Conservation (phyloP, 2,888 invertebrate genomes). For the Anticlea derivata region DNA sequence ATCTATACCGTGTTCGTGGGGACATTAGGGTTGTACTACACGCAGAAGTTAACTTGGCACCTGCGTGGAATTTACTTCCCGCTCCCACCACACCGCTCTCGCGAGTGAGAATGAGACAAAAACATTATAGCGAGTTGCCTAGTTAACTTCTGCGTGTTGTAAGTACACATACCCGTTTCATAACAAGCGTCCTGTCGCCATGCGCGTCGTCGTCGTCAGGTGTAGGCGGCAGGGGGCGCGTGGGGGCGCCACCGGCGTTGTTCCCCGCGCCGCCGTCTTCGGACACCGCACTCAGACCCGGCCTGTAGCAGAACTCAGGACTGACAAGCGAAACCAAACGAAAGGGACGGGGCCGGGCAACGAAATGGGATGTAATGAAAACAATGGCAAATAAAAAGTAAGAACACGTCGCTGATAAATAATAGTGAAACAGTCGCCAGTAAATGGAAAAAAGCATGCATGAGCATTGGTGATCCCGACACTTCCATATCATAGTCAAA, state of each 20-base stretch:
- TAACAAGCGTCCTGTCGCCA: slow-evolving; percentile 95
- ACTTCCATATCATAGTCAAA: no score
- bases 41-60: no score
- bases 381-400: slow-evolving; percentile 46
- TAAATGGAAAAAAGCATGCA: neutral
- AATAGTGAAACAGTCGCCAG: neutral
- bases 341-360: slow-evolving; percentile 43
- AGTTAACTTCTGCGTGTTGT: no score
- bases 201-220: slow-evolving; percentile 94
- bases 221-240: slow-evolving; percentile 96
- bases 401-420: slow-evolving; percentile 25
- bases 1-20: neutral
- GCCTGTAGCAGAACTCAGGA: slow-evolving; percentile 93
- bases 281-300: slow-evolving; percentile 83
- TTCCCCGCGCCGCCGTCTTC: slow-evolving; percentile 52
- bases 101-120: no score
- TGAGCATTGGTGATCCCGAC: no score
- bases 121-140: no score
- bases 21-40: neutral
- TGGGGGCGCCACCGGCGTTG: slow-evolving; percentile 89
- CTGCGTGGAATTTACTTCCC: no score
- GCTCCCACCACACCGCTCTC: no score
- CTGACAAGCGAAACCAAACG: slow-evolving; percentile 80
- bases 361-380: slow-evolving; percentile 40
- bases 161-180: slow-evolving; percentile 91